phyloP scores from a whole-genome alignment of 2,113 vertebrate genomes.

The Pseudorhombus dupliciocellatus region DNA sequence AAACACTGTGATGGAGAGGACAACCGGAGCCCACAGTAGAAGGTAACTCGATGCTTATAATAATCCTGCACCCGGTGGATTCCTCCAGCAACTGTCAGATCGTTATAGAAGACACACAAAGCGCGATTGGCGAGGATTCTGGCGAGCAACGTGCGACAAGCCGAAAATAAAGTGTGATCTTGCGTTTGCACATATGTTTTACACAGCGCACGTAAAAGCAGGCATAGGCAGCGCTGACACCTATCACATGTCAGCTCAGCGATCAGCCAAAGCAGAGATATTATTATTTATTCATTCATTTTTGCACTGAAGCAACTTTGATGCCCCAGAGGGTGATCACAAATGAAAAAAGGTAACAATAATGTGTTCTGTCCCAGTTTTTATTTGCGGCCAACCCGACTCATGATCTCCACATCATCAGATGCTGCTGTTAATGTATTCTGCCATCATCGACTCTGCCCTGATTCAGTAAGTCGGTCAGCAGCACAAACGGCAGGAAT shows the following conservation, averaged over 20 bases:
- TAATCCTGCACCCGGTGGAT: slow-evolving; percentile 39
- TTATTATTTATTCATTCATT: slow-evolving; percentile 1
- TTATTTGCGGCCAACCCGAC: slow-evolving; percentile 30
- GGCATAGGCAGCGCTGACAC: not conserved
- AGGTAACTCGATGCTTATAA: slow-evolving; percentile 54
- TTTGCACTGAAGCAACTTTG: slow-evolving; percentile 4
- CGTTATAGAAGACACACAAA: slow-evolving; percentile 47
- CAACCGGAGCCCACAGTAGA: slow-evolving; percentile 37
- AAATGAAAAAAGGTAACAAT: not conserved
- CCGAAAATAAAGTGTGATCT: slow-evolving; percentile 57
- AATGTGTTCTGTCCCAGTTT: slow-evolving; percentile 23
- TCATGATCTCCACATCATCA: slow-evolving; percentile 45
- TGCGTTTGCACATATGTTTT: slow-evolving; percentile 36
- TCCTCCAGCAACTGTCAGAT: slow-evolving; percentile 47
- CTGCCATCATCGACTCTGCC: slow-evolving; percentile 68
- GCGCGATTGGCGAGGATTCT: slow-evolving; percentile 23
- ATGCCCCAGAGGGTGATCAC: not conserved
- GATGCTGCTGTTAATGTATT: slow-evolving; percentile 63
- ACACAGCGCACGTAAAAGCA: slow-evolving; percentile 13
- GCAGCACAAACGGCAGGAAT: slow-evolving; percentile 50
- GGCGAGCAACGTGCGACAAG: slow-evolving; percentile 39
- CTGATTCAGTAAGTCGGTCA: slow-evolving; percentile 68
- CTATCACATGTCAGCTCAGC: not conserved
- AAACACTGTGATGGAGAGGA: slow-evolving; percentile 51
- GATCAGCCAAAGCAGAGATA: not conserved